These are phyloP conservation scores for Gila robusta DNA, from an alignment of 2,797 vertebrate species.

Conservation along the genomic window DNA sequence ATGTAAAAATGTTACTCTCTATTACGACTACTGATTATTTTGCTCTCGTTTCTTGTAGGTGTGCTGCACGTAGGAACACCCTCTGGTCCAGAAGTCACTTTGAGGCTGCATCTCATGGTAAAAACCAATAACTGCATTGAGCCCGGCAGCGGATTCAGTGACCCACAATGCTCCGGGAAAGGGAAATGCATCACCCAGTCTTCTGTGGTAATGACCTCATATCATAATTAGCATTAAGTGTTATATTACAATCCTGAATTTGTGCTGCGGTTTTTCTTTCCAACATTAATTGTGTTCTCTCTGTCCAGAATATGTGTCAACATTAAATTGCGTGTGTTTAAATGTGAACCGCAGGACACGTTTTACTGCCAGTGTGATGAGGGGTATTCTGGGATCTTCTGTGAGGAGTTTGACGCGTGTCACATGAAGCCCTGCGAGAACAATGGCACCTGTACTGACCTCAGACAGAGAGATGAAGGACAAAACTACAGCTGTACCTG, in stretches of 20 bases:
- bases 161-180: conserved; percentile 89
- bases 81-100: conserved; percentile 84
- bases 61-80: conserved; percentile 73
- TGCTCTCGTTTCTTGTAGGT: conserved; percentile 72
- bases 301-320: neutral
- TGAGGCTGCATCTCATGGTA: conserved; percentile 90
- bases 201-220: conserved; percentile 83
- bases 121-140: conserved; percentile 90
- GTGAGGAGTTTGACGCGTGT: conserved; percentile 95
- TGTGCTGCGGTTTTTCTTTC: neutral
- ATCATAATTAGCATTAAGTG: neutral
- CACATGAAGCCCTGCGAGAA: conserved; percentile 87
- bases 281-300: neutral
- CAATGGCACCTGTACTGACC: conserved; percentile 87
- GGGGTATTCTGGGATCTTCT: conserved; percentile 87
- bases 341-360: conserved; percentile 78
- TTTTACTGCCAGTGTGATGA: conserved; percentile 93
- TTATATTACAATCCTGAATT: neutral
- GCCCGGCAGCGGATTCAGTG: conserved; percentile 79
- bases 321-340: conserved; percentile 7
- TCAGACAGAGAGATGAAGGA: conserved; percentile 84
- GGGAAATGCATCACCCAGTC: conserved; percentile 89
- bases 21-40: neutral
- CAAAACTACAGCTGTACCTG: conserved; percentile 91
- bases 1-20: neutral